Evolutionary conservation across 2,113 vertebrate genomes (phyloP).

Genomic region (Mustela lutreola): DNA sequence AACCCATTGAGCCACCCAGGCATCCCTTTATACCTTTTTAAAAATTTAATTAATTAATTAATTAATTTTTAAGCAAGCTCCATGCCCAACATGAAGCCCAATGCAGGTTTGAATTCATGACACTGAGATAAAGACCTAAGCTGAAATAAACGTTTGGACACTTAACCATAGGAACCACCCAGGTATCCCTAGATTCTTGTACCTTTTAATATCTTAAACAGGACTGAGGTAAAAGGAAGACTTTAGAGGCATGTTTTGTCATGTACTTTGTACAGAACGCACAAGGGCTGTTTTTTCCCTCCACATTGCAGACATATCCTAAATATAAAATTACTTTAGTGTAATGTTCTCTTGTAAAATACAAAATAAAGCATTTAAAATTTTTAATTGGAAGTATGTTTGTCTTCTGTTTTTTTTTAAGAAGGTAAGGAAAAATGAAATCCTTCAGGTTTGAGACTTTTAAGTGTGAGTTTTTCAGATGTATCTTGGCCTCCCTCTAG

Average conservation of each 20-base stretch:
- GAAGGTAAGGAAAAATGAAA: background rate
- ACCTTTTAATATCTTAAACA: background rate
- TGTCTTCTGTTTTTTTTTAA: background rate
- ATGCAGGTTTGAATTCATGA: background rate
- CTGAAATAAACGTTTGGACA: background rate
- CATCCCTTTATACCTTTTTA: too few species aligned
- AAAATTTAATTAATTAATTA: too few species aligned
- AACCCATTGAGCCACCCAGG: too few species aligned
- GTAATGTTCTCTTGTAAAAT: background rate
- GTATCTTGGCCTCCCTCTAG: conserved; percentile 79
- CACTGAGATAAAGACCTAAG: background rate
- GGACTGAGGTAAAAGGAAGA: background rate
- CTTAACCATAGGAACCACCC: background rate
- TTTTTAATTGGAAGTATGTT: background rate
- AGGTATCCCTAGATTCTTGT: background rate
- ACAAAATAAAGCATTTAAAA: background rate
- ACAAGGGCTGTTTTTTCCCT: background rate
- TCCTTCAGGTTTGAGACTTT: background rate
- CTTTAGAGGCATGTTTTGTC: background rate
- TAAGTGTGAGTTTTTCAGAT: conserved; percentile 51
- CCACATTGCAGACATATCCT: background rate
- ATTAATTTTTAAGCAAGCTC: background rate
- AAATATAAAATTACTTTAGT: background rate
- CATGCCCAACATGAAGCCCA: background rate
- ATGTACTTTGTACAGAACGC: background rate